Conservation (phyloP, 1,140 invertebrate genomes). For the Anoplolepis gracilipes region DNA sequence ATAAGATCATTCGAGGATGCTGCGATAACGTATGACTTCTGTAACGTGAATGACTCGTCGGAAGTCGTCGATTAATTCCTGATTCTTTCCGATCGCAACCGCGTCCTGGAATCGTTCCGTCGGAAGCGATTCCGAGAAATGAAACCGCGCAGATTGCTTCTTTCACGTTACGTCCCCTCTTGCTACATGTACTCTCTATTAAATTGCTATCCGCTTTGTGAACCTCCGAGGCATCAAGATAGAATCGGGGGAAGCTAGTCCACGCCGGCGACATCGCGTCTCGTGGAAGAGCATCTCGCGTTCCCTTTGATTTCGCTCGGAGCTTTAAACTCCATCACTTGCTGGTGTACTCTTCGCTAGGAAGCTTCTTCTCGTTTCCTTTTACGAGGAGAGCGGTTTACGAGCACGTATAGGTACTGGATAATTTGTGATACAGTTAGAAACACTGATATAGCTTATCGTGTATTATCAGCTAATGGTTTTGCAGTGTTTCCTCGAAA, state of each 20-base stretch:
- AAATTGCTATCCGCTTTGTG: conserved; percentile 65
- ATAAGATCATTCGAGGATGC: conserved; percentile 35
- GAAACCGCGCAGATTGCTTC: conserved; percentile 42
- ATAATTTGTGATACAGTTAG: conserved; percentile 50
- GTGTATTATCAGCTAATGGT: background rate
- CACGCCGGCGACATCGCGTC: conserved; percentile 49
- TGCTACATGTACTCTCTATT: conserved; percentile 8
- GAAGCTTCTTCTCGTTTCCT: conserved; percentile 37
- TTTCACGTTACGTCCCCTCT: conserved; percentile 41
- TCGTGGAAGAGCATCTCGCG: conserved; percentile 26
- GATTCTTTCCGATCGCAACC: conserved; percentile 27
- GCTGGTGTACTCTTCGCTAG: background rate
- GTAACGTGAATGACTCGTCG: conserved; percentile 37
- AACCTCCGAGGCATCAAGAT: conserved; percentile 49
- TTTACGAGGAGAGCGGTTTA: conserved; percentile 15
- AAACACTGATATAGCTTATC: background rate
- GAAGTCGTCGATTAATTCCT: conserved; percentile 55
- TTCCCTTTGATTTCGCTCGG: conserved; percentile 64
- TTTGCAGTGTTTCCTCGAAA: background rate
- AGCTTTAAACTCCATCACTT: conserved; percentile 49
- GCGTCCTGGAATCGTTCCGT: conserved; percentile 30
- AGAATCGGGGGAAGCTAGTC: conserved; percentile 17
- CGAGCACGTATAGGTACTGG: background rate
- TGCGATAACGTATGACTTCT: background rate
- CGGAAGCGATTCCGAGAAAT: conserved; percentile 43